Base-by-base conservation (phyloP, 1,140 invertebrate genomes). In the Drosophila repleta region DNA sequence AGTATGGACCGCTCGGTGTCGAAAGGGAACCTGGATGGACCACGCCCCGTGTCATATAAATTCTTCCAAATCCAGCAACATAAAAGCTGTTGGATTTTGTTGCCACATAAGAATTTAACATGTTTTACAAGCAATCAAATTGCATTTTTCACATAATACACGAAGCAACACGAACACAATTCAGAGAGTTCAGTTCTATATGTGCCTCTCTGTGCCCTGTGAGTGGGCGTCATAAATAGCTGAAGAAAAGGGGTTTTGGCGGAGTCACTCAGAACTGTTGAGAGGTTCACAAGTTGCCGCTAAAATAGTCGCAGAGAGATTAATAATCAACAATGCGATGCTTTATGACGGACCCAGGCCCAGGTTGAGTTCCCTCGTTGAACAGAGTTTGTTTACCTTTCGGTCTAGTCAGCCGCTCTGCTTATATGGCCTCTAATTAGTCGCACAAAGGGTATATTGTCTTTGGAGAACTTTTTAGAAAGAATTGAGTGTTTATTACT, bases 51-150 rank as follows among this genome's bases (percentile, higher is more conserved):
- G 73, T 70, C 82, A 87, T 77, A 84, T 84, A 84, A 84, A 84
- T 87, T 87, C 81, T 74, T 66, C 48, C 71, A 79, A 87, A 88
- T 88, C 75, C 72, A 61, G 67, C 55, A 61, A 66, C 83, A 87
- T 87, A 76, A 87, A 87, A 82, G 58, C 51, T 41, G 62, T 41
- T 64, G 60, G 18, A 45, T 64, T 41, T 72, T 79, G 71, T 72
- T 68, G 78, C 60, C 81, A 70, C 82, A 73, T 77, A 67, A 77
- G 81, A 84, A 88, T 71, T 74, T 70, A 79, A 88, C 83, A 87
- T 87, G 83, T 88, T 87, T 87, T 81, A 87, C 83, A 87, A 88
- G 83, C 79, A 83, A 88, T 88, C 81, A 88, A 87, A 87, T 87
- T 88, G 83, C 83, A 88, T 88, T 88, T 87, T 81, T 82, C 83